These are phyloP conservation scores for Nineta flava DNA, from an alignment of 2,888 invertebrate genomes.

Conservation along the genomic window DNA sequence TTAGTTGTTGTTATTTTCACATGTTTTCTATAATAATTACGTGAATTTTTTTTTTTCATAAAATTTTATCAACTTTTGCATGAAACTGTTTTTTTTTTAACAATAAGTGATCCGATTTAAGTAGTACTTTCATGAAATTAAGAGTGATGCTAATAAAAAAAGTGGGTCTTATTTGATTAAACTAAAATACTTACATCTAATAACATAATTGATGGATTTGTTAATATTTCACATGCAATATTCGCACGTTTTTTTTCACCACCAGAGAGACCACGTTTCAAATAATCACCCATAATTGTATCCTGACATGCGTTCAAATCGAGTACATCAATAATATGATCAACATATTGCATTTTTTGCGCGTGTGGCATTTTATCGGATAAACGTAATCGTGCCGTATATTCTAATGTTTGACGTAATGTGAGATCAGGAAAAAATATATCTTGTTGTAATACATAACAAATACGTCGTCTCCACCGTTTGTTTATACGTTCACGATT, in stretches of 20 bases:
- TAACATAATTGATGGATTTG: slow-evolving; percentile 62
- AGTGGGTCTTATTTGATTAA: too few relatives aligned
- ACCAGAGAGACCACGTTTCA: slow-evolving; percentile 60
- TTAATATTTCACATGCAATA: slow-evolving; percentile 67
- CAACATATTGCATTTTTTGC: slow-evolving; percentile 62
- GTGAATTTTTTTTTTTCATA: too few relatives aligned
- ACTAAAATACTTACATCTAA: slow-evolving; percentile 63
- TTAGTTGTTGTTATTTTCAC: too few relatives aligned
- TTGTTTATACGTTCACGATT: slow-evolving; percentile 49
- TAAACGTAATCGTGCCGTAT: slow-evolving; percentile 39
- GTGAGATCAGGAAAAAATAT: slow-evolving; percentile 68
- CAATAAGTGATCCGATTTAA: too few relatives aligned
- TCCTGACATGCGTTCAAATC: slow-evolving; percentile 59
- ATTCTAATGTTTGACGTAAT: slow-evolving; percentile 55
- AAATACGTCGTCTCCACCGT: slow-evolving; percentile 56
- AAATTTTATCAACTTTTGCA: too few relatives aligned
- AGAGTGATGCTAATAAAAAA: too few relatives aligned
- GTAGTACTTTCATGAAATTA: too few relatives aligned
- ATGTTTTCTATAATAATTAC: too few relatives aligned
- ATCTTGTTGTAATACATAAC: slow-evolving; percentile 70
- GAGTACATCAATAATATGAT: slow-evolving; percentile 58
- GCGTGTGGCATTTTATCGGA: slow-evolving; percentile 53
- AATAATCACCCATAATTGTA: slow-evolving; percentile 61
- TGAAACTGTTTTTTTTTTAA: too few relatives aligned
- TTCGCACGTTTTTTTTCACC: slow-evolving; percentile 73